A percentile compares a stretch with the other conserved stretches of the same genome.
phyloP scores from a whole-genome alignment of 2,797 vertebrate genomes.

The Falco berigora region DNA sequence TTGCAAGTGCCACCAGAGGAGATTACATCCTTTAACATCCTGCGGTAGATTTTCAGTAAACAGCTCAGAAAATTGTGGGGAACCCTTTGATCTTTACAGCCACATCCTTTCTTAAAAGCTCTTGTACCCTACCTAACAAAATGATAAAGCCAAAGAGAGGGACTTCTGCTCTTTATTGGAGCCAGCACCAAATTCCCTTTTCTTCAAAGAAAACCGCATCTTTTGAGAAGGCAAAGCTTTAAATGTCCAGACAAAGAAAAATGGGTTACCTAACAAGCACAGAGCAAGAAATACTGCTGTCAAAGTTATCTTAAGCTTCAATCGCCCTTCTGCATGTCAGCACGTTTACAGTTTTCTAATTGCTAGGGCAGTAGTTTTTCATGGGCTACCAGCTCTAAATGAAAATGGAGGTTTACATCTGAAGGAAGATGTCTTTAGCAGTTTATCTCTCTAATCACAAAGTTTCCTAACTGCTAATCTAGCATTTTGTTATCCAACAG shows the following conservation, averaged over 20 bases:
- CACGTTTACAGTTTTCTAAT: background rate
- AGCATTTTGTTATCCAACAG: background rate
- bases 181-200: background rate
- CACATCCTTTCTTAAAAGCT: background rate
- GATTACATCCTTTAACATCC: background rate
- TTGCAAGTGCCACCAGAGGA: background rate
- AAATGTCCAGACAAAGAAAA: background rate
- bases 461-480: background rate
- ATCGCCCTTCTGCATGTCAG: background rate
- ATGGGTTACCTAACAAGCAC: background rate
- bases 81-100: background rate
- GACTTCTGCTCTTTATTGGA: background rate
- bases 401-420: background rate
- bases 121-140: background rate
- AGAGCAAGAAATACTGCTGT: background rate
- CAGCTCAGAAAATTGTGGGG: background rate
- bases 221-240: background rate
- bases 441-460: conserved; percentile 11
- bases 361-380: background rate
- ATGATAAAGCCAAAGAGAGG: background rate
- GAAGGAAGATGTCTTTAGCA: background rate
- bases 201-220: background rate
- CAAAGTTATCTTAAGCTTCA: background rate
- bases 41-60: background rate
- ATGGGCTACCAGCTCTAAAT: background rate